Base-by-base conservation (phyloP, 2,113 vertebrate species). In the Oceanites oceanicus region DNA sequence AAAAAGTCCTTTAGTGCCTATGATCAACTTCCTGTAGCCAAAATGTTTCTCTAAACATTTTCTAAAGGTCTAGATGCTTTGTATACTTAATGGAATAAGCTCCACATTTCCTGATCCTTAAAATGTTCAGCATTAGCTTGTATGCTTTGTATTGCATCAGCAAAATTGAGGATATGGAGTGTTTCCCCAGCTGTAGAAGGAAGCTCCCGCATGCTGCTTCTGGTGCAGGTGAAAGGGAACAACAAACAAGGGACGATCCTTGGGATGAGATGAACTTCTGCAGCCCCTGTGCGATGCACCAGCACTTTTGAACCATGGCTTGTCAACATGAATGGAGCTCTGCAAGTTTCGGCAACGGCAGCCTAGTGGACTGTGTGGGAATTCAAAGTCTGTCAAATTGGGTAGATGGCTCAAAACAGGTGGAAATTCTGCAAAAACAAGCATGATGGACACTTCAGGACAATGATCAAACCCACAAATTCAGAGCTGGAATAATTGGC, bases 31-130 rank as follows among this genome's bases (percentile, higher is more conserved):
- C 62, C 77, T 88, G 52, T 36, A 72, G 58, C 45, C 21, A 92
- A 70, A 90, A 91, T 53, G 9, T 80, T 93, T 89, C n/a, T 80
- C 53, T 90, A 75, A 66, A 79, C 42, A 71, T 88, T 88, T 95
- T 94, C n/a, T 83, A 40, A 94, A 82, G 18, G 13, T 85, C 77
- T 91, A 73, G 58, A 73, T 87, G 29, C 29, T 75, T 91, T 86
- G 49, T 76, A 59, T 32, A 49, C 13, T 88, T 86, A 55, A 75
- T 55, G 13, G n/a, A 91, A 76, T 77, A 83, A 95, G 26, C 14
- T 70, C 34, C 11, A 72, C 7, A 40, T 88, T 86, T 94, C 55
- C 71, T 47, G 20, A 82, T 67, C 38, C n/a, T 90, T 85, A 82
- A 80, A 92, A 65, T 63, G 3, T 63, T 84, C 40, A 29, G 6